Evolutionary conservation across 30 jellyfish, hydroid and myxozoan species (phyloP).

Genomic region (Aurelia coerulea): DNA sequence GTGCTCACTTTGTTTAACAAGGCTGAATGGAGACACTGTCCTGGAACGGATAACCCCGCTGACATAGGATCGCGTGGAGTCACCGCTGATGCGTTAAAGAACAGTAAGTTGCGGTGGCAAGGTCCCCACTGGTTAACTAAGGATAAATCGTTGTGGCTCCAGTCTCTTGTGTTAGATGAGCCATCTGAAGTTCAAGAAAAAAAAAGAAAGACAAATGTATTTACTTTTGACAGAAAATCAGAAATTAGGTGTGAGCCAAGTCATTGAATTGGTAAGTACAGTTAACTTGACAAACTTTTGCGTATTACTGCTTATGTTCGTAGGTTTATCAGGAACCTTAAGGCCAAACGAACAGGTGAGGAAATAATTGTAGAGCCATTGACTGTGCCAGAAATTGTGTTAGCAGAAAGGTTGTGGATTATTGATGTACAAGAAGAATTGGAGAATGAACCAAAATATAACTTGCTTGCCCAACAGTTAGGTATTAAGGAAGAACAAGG

Average conservation of each 20-base stretch:
- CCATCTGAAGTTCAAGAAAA: slow-evolving; percentile 6
- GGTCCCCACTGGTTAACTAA: slow-evolving; percentile 35
- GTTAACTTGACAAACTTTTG: background rate
- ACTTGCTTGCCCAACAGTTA: background rate
- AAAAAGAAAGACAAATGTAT: slow-evolving; percentile 9
- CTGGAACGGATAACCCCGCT: slow-evolving; percentile 53
- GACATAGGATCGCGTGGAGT: slow-evolving; percentile 37
- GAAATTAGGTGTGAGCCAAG: background rate
- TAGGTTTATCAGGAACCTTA: slow-evolving; percentile 2
- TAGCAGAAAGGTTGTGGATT: background rate
- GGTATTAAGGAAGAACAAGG: background rate
- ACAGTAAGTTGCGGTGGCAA: slow-evolving; percentile 26
- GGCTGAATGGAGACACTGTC: slow-evolving; percentile 22
- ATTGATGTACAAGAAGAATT: background rate
- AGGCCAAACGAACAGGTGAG: slow-evolving; percentile 1
- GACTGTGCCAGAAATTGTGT: background rate
- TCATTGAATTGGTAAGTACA: slow-evolving; percentile 4
- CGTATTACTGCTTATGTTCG: background rate
- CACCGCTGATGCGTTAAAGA: background rate
- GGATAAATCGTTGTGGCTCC: slow-evolving; percentile 35
- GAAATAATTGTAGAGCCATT: background rate
- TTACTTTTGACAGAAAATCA: background rate
- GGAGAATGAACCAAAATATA: background rate
- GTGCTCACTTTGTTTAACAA: slow-evolving; percentile 6
- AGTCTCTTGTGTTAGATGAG: background rate